A percentile compares a stretch with the other conserved stretches of the same genome.
phyloP scores from a whole-genome alignment of 2,113 vertebrate genomes.

The Turnix velox region DNA sequence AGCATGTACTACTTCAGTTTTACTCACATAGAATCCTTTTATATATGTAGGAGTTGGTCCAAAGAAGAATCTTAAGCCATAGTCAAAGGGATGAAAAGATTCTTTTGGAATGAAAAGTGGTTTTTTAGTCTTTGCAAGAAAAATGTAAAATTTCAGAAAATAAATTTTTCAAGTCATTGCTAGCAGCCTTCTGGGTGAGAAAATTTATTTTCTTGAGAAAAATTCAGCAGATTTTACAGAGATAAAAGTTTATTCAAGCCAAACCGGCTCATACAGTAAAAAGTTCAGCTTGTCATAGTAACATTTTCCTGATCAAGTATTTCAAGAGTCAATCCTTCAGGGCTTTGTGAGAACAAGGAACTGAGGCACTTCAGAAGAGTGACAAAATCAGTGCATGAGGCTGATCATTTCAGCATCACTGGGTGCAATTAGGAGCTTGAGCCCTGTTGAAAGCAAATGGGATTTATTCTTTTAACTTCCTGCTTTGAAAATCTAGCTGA shows the following conservation, averaged over 20 bases:
- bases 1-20: not conserved
- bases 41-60: not conserved
- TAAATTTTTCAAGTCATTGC: not conserved
- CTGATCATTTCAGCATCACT: not conserved
- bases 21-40: not conserved
- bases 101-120: not conserved
- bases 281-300: not conserved
- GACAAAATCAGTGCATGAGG: not conserved
- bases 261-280: not conserved
- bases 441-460: not conserved
- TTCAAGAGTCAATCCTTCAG: not conserved
- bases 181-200: not conserved
- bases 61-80: not conserved
- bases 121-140: not conserved
- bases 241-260: not conserved
- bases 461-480: not conserved
- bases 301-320: not conserved
- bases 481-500: slow-evolving; percentile 21
- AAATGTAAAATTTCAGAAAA: not conserved
- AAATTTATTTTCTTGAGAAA: not conserved
- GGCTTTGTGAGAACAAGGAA: not conserved
- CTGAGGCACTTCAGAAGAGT: not conserved
- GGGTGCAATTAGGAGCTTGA: not conserved
- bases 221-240: not conserved
- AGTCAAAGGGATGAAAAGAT: not conserved